Conservation (phyloP, 2,113 vertebrate genomes). For the Myiozetetes cayanensis region DNA sequence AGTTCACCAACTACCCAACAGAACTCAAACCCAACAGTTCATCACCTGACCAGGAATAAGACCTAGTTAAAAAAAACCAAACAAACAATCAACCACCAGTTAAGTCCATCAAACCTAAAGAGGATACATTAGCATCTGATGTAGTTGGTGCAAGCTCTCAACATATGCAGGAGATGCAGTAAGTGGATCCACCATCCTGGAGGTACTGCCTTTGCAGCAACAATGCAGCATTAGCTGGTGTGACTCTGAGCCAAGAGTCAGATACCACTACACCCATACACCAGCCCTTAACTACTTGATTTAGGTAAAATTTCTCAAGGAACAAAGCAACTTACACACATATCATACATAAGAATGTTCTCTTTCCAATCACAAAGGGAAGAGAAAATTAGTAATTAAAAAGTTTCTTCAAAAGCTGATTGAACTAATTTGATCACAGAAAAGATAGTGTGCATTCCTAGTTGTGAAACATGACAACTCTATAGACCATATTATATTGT, state of each 20-base stretch:
- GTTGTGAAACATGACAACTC: background rate
- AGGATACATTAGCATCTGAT: background rate
- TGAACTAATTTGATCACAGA: background rate
- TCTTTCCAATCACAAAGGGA: background rate
- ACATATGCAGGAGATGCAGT: background rate
- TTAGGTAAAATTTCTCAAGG: background rate
- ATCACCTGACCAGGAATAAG: background rate
- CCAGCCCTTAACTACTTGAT: fast-evolving
- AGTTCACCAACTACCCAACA: background rate
- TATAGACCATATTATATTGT: background rate
- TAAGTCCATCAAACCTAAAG: background rate
- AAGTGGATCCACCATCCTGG: background rate
- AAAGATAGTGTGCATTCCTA: background rate
- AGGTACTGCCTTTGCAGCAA: background rate
- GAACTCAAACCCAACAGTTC: background rate
- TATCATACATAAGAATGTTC: background rate
- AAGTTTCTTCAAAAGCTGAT: background rate
- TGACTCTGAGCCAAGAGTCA: background rate
- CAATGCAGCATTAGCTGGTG: background rate
- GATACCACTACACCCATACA: background rate
- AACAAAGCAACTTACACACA: background rate
- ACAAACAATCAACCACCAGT: background rate
- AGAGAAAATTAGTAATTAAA: background rate
- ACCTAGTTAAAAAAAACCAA: background rate
- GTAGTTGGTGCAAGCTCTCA: background rate